These are phyloP conservation scores for Eupeodes latifasciatus DNA, from an alignment of 2,888 invertebrate species.

Conservation along the genomic window DNA sequence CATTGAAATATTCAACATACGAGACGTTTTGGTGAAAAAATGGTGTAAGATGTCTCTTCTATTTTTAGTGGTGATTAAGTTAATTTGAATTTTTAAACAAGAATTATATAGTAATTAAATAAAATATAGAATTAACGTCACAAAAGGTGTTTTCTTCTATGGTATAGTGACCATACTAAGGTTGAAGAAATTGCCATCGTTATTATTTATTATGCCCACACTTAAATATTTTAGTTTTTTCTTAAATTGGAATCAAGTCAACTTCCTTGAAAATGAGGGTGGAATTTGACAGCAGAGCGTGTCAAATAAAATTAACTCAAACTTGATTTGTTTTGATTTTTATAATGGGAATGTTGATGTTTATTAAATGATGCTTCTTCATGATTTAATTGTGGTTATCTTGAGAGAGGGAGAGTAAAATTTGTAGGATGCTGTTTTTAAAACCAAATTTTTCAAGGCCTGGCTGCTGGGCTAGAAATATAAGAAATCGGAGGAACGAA, in stretches of 20 bases:
- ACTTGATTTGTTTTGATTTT: conserved; percentile 1
- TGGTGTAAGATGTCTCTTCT: conserved; percentile 46
- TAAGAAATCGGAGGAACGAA: too few relatives aligned
- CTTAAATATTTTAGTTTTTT: background rate
- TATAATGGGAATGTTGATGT: too few relatives aligned
- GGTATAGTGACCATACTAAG: background rate
- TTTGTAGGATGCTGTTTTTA: too few relatives aligned
- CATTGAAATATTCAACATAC: conserved; percentile 17
- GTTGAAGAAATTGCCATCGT: background rate
- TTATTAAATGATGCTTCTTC: too few relatives aligned
- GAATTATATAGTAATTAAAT: conserved; percentile 10
- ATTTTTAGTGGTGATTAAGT: conserved; percentile 62
- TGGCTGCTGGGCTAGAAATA: too few relatives aligned
- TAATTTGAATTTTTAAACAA: conserved; percentile 35
- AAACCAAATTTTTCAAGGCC: too few relatives aligned
- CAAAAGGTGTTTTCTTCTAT: background rate
- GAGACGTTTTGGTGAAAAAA: conserved; percentile 36
- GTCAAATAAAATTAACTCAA: background rate
- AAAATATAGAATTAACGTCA: background rate
- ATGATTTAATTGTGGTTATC: too few relatives aligned
- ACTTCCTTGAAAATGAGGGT: conserved; percentile 2
- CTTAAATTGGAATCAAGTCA: background rate
- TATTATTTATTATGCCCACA: conserved; percentile 1
- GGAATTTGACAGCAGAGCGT: background rate
- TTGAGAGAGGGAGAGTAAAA: too few relatives aligned